These are phyloP conservation scores for Eriosoma lanigerum DNA, from an alignment of 1,140 invertebrate species.

Conservation along the genomic window DNA sequence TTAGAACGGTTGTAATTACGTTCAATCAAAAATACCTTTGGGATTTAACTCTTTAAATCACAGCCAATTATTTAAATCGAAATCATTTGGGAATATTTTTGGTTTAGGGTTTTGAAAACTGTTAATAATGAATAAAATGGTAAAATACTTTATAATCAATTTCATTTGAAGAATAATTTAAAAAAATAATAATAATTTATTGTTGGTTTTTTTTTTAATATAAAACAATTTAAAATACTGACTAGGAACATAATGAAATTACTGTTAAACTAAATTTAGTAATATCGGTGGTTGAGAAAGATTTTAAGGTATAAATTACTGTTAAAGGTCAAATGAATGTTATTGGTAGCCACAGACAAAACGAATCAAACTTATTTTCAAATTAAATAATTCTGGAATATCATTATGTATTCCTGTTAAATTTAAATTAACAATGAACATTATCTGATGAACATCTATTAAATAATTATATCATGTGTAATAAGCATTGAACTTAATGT, in stretches of 20 bases:
- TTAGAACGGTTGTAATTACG: not conserved
- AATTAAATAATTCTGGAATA: not conserved
- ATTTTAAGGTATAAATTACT: not conserved
- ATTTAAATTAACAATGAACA: not conserved
- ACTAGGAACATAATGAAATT: constrained; percentile 22
- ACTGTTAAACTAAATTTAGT: not conserved
- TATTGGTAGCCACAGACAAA: constrained; percentile 7
- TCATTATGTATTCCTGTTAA: not conserved
- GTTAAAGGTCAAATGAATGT: not conserved
- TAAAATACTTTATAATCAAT: constrained; percentile 8
- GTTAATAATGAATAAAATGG: not conserved
- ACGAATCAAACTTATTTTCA: not conserved
- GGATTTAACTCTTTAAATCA: constrained; percentile 43
- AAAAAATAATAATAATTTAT: not conserved
- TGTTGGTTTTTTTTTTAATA: not conserved
- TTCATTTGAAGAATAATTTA: not conserved
- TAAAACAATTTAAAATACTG: constrained; percentile 34
- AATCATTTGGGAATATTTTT: constrained; percentile 10
- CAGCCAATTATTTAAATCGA: constrained; percentile 25
- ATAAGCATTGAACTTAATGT: not conserved
- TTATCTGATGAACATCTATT: not conserved
- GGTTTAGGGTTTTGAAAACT: not conserved
- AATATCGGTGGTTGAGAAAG: not conserved
- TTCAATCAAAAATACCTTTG: constrained; percentile 37
- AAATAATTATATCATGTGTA: not conserved